These are phyloP conservation scores for Ptyas mucosa DNA, from an alignment of 2,113 vertebrate genomes.

Conservation along the genomic window DNA sequence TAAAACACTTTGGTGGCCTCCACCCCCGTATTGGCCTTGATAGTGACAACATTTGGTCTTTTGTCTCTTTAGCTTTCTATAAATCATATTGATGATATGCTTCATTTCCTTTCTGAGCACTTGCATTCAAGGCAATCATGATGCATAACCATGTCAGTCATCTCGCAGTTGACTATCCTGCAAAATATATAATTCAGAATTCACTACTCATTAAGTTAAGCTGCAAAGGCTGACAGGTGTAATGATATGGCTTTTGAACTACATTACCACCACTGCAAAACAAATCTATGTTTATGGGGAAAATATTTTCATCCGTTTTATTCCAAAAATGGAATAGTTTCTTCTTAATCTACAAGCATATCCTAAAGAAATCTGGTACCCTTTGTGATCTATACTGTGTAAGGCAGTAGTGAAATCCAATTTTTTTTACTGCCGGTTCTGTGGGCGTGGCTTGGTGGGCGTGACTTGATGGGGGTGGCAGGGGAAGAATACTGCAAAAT, in stretches of 20 bases:
- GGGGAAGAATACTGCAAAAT: too few relatives aligned
- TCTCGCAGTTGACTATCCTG: conserved; percentile 40
- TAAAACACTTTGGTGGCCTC: not conserved
- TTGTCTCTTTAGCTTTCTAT: conserved; percentile 52
- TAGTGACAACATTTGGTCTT: not conserved
- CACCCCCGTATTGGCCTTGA: not conserved
- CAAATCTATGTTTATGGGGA: conserved; percentile 22
- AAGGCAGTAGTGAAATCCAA: not conserved
- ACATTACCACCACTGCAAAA: conserved; percentile 12
- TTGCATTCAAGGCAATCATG: conserved; percentile 26
- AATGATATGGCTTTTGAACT: conserved; percentile 21
- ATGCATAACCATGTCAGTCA: conserved; percentile 28
- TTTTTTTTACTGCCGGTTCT: too few relatives aligned
- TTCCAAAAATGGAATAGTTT: not conserved
- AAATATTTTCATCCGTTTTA: not conserved
- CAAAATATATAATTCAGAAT: conserved; percentile 28
- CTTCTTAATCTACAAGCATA: not conserved
- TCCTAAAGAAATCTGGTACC: not conserved
- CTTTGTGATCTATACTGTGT: not conserved
- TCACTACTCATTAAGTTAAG: conserved; percentile 31
- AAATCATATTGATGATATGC: conserved; percentile 63
- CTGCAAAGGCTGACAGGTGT: not conserved
- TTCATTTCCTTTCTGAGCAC: conserved; percentile 49
- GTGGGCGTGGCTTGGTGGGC: too few relatives aligned
- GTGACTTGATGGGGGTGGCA: too few relatives aligned